Conservation (phyloP, 2,113 vertebrate genomes). For the Nerophis ophidion region DNA sequence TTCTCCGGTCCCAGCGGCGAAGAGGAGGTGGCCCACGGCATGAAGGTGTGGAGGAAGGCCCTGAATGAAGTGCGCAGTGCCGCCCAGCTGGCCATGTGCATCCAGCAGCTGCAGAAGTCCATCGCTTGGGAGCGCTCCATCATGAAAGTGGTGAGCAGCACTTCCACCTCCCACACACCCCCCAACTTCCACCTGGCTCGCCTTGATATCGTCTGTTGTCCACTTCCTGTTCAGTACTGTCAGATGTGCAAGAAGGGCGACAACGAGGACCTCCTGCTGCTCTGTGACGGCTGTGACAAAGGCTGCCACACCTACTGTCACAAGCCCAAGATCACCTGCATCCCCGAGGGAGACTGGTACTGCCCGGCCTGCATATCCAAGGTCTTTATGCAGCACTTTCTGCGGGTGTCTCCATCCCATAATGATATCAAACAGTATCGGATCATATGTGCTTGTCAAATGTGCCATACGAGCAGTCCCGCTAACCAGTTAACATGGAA, state of each 20-base stretch:
- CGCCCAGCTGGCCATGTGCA: slow-evolving; percentile 94
- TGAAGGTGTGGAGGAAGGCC: slow-evolving; percentile 95
- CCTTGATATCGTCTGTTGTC: background rate
- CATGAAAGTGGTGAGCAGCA: slow-evolving; percentile 96
- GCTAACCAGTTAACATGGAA: no score
- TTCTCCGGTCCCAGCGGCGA: slow-evolving; percentile 77
- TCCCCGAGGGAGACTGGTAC: slow-evolving; percentile 98
- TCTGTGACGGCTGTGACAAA: slow-evolving; percentile 97
- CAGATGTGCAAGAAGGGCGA: slow-evolving; percentile 97
- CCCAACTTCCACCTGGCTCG: no score
- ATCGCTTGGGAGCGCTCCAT: slow-evolving; percentile 99
- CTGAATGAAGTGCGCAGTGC: slow-evolving; percentile 89
- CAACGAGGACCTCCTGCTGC: slow-evolving; percentile 93
- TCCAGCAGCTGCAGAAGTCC: slow-evolving; percentile 98
- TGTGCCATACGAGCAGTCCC: no score
- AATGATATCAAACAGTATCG: no score
- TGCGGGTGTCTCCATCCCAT: no score
- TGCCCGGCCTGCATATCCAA: slow-evolving; percentile 97
- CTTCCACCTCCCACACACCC: no score
- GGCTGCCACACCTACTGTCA: slow-evolving; percentile 99
- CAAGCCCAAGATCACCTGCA: slow-evolving; percentile 92
- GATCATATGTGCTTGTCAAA: no score
- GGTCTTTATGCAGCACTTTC: slow-evolving; percentile 58
- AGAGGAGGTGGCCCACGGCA: slow-evolving; percentile 96
- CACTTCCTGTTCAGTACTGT: slow-evolving; percentile 83